Conservation (phyloP, 2,888 invertebrate genomes). For the Drosophila infuscata region DNA sequence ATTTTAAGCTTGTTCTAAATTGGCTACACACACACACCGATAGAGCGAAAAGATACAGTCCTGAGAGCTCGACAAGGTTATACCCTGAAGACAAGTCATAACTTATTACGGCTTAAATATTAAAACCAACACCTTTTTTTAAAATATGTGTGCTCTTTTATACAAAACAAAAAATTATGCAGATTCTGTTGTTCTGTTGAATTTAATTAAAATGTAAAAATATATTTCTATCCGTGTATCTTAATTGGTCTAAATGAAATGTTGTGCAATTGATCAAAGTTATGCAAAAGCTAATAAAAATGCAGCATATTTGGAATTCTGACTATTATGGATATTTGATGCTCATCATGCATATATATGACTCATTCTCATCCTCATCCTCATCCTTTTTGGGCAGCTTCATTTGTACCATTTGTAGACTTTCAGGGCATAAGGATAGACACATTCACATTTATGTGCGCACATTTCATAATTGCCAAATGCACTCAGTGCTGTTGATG, state of each 20-base stretch:
- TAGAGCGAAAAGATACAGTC: neutral
- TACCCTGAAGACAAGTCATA: neutral
- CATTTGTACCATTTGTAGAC: neutral
- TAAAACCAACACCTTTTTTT: neutral
- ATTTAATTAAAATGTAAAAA: neutral
- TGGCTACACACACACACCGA: constrained; percentile 34
- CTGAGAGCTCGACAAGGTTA: neutral
- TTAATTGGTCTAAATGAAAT: neutral
- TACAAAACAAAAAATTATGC: neutral
- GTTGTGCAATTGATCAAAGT: neutral
- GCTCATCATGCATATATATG: neutral
- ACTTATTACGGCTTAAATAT: neutral
- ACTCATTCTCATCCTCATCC: neutral
- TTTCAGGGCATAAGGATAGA: neutral
- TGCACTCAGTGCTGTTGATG: constrained; percentile 63
- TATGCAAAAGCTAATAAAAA: neutral
- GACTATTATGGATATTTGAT: neutral
- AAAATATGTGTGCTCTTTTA: neutral
- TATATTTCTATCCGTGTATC: neutral
- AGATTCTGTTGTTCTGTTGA: neutral
- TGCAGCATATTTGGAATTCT: neutral
- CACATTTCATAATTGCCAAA: constrained; percentile 74
- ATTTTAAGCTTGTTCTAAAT: constrained; percentile 75
- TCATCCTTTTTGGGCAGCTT: neutral
- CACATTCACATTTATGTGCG: constrained; percentile 14